A percentile compares a stretch with the other conserved stretches of the same genome.
Evolutionary conservation across 2,113 vertebrate genomes (phyloP).

Genomic region (Semicossyphus pulcher): DNA sequence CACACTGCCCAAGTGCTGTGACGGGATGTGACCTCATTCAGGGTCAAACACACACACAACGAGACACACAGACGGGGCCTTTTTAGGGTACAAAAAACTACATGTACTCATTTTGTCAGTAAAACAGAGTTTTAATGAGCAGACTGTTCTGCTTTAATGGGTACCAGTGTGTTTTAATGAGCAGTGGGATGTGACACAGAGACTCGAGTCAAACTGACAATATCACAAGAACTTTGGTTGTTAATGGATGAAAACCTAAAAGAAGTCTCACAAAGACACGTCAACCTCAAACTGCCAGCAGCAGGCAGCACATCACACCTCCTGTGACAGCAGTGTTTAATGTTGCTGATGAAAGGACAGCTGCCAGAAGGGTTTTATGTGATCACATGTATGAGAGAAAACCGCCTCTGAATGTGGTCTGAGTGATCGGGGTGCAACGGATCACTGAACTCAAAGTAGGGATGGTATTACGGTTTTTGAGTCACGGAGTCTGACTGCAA

Average conservation of each 20-base stretch:
- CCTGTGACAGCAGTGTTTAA: neutral
- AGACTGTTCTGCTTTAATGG: conserved; percentile 6
- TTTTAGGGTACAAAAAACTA: neutral
- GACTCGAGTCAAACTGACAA: neutral
- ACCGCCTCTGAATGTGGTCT: no score
- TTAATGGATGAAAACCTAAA: neutral
- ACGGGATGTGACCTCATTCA: neutral
- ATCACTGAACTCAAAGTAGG: no score
- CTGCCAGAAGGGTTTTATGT: no score
- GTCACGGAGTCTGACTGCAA: no score
- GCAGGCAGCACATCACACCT: neutral
- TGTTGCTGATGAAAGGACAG: neutral
- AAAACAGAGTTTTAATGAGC: conserved; percentile 12
- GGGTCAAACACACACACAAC: neutral
- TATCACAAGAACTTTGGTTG: neutral
- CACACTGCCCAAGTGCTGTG: no score
- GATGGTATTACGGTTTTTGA: no score
- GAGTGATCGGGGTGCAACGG: no score
- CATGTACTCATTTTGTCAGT: neutral
- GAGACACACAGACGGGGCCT: no score
- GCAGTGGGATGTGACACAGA: neutral
- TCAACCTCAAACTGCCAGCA: neutral
- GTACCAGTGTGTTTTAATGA: conserved; percentile 8
- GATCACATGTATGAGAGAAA: no score
- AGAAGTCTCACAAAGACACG: neutral